phyloP scores from a whole-genome alignment of 1,140 invertebrate species.

The Plutomurus gul region DNA sequence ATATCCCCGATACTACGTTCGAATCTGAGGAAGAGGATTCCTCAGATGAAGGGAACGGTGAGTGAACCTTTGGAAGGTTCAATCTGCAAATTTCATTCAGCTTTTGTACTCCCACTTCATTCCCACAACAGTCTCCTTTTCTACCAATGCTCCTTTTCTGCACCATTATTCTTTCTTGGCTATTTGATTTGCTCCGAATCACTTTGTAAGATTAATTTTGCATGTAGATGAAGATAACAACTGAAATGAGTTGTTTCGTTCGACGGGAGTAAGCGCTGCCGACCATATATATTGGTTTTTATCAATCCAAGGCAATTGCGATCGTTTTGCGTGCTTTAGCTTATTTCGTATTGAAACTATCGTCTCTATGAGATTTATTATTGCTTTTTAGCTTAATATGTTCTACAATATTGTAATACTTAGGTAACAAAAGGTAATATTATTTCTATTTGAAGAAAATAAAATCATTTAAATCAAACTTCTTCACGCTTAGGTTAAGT shows the following conservation, averaged over 20 bases:
- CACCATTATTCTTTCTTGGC: background rate
- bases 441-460: no score
- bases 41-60: conserved; percentile 73
- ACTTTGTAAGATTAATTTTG: conserved; percentile 3
- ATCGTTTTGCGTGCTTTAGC: background rate
- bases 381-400: background rate
- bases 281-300: background rate
- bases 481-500: no score
- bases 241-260: conserved; percentile 1
- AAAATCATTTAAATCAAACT: no score
- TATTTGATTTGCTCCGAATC: background rate
- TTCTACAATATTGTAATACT: background rate
- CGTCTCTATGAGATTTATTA: background rate
- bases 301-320: background rate
- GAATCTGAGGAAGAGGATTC: conserved; percentile 95
- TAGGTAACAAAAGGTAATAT: no score
- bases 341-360: background rate
- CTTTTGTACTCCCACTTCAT: background rate
- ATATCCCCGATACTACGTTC: conserved; percentile 97
- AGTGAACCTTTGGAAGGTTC: background rate
- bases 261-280: background rate
- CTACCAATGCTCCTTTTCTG: background rate
- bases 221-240: conserved; percentile 43
- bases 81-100: background rate
- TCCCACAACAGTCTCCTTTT: background rate